Evolutionary conservation across 2,888 invertebrate genomes (phyloP), one percentile per base, ranked within the genome.

Genomic region (Diarsia rubi): DNA sequence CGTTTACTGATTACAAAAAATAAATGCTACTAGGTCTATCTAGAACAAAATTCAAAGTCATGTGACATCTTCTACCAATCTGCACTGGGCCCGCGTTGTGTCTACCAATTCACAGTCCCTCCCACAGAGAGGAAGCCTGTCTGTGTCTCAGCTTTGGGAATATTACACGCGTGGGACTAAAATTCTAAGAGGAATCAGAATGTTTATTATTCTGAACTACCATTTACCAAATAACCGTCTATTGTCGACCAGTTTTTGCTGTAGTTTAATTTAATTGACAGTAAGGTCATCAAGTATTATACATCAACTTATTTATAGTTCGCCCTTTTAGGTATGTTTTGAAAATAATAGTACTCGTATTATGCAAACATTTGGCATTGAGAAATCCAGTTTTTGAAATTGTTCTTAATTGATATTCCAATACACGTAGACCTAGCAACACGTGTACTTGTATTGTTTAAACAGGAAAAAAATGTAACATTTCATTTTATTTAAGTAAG

Each of bases 261-360:
- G 31, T 45, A 71, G 16, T 52, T 12, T n/a, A 45, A 66, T 47
- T 62, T 12, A 31, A 37, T 63, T 54, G 24, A 57, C 16, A 14
- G 9, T 27, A 57, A 75, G 77, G 77, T 76, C 77, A 49, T 16
- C 81, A 44, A 65, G 73, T 45, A 5, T 27, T 45, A 6, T 24
- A 49, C 8, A 44, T 19, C 45, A n/a, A 16, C 16, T 57, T 75
- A 45, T 62, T 19, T 19, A 47, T 47, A 66, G 24, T 27, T 3
- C 4, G 37, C 5, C 11, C 42, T 42, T 2, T n/a, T n/a, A n/a
- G 8, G 3, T 16, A 60, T 21, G 57, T 63, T 21, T 9, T 27
- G 14, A 42, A 45, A 44, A 67, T 37, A 1, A 47, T 54, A 78
- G 60, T 42, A 21, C 37, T 44, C n/a, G n/a, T n/a, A n/a, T n/a